Base-by-base conservation (phyloP, 2,888 invertebrate species). In the Athetis lepigone region DNA sequence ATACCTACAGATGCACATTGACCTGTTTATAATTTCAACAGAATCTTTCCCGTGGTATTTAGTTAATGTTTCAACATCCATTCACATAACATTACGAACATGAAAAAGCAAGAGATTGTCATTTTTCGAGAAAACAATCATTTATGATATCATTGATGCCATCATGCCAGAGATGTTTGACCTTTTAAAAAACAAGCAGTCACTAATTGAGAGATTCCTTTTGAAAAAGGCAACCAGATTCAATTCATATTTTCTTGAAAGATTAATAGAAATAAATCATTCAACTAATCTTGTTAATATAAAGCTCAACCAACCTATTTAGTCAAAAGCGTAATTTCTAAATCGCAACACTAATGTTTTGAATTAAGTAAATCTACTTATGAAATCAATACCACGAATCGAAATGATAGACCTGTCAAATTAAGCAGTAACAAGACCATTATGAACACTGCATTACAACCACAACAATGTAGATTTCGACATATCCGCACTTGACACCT, bases 401-500 rank as follows among this genome's bases (percentile, higher is more conserved):
- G 16, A 54, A 72, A 66, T 66, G 29, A 70, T 72, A 70, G 51
- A 59, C 59, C 69, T 69, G 77, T 65, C 73, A 70, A 77, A 77
- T 74, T 47, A 73, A 36, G 52, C 58, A 43, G 43, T 27, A 66
- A 70, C 64, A 54, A 64, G 37, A 50, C 46, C 57, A 64, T 67
- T 72, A 25, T 21, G 19, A 56, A 62, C 59, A 23, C 42, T 54
- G 37, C 45, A 23, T 51, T 42, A 58, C 50, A 52, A 61, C 63
- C 40, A 59, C 57, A 78, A 75, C 75, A 77, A 75, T 69, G 52
- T 51, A 52, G 70, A 75, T 87, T 84, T 79, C 77, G 78, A 80
- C 84, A 88, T 75, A 72, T 79, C 76, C 78, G 82, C 82, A 83
- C 85, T 82, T 85, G 84, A 81, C 83, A 85, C 77, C 75, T 73